Evolutionary conservation across 2,113 vertebrate genomes (phyloP).

Genomic region (Solea senegalensis): DNA sequence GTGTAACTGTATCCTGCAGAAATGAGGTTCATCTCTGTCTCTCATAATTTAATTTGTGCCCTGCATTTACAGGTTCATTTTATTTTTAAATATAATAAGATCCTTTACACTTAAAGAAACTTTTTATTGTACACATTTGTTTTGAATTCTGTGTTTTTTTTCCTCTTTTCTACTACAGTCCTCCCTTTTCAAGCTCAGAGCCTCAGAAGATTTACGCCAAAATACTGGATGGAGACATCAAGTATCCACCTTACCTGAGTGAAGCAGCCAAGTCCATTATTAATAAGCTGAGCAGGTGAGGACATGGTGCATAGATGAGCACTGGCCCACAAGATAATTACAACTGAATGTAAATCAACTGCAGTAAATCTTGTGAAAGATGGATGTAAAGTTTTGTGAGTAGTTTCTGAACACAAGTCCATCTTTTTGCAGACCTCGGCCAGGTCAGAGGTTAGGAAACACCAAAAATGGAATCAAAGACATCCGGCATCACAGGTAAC

Average conservation of each 20-base stretch:
- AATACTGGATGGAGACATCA: slow-evolving; percentile 82
- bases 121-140: background rate
- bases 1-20: slow-evolving; percentile 11
- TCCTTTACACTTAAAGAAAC: too few species aligned
- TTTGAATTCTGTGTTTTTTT: background rate
- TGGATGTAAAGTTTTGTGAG: background rate
- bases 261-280: slow-evolving; percentile 84
- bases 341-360: background rate
- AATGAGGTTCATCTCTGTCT: background rate
- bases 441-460: slow-evolving; percentile 84
- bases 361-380: background rate
- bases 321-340: background rate
- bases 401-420: background rate
- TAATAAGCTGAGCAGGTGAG: slow-evolving; percentile 85
- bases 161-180: slow-evolving; percentile 66
- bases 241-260: slow-evolving; percentile 79
- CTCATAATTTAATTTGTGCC: background rate
- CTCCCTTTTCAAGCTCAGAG: slow-evolving; percentile 85
- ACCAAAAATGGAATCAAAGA: slow-evolving; percentile 85
- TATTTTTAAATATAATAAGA: too few species aligned
- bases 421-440: slow-evolving; percentile 75
- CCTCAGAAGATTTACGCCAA: slow-evolving; percentile 85
- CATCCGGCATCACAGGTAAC: slow-evolving; percentile 84
- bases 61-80: background rate
- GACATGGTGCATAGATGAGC: background rate